Conservation (phyloP, 2,888 invertebrate genomes). For the Meloe dianella region DNA sequence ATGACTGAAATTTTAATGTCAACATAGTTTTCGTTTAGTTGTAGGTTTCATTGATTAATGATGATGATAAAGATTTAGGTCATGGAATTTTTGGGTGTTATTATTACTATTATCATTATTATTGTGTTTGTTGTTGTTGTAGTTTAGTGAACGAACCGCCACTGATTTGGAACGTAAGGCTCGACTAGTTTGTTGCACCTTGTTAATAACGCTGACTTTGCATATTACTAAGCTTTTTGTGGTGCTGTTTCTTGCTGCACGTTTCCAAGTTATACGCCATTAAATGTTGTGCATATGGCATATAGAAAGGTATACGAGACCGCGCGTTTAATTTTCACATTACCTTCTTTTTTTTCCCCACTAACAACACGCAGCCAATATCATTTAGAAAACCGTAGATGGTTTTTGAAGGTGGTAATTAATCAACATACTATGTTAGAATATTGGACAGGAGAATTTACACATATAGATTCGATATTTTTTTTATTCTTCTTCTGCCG, state of each 20-base stretch:
- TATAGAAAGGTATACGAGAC: conserved; percentile 41
- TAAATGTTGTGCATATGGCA: conserved; percentile 55
- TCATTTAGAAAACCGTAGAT: conserved; percentile 44
- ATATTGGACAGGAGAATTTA: background rate
- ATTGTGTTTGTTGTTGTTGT: background rate
- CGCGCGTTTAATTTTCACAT: conserved; percentile 53
- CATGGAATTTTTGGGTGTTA: background rate
- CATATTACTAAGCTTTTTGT: conserved; percentile 55
- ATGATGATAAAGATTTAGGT: background rate
- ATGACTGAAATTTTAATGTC: background rate
- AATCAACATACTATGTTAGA: conserved; percentile 37
- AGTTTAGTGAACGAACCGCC: conserved; percentile 40
- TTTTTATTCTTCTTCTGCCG: background rate
- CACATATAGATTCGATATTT: background rate
- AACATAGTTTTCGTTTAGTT: conserved; percentile 4
- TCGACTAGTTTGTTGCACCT: conserved; percentile 57
- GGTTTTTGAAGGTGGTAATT: conserved; percentile 47
- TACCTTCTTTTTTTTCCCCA: conserved; percentile 43
- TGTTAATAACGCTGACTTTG: conserved; percentile 60
- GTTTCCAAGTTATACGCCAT: conserved; percentile 55
- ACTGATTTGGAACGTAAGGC: conserved; percentile 38
- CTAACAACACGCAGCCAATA: conserved; percentile 40
- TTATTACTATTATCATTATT: background rate
- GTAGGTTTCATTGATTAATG: background rate
- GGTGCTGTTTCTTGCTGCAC: conserved; percentile 48